phyloP scores from a whole-genome alignment of 2,797 vertebrate genomes.

The Pyrocephalus nanus region DNA sequence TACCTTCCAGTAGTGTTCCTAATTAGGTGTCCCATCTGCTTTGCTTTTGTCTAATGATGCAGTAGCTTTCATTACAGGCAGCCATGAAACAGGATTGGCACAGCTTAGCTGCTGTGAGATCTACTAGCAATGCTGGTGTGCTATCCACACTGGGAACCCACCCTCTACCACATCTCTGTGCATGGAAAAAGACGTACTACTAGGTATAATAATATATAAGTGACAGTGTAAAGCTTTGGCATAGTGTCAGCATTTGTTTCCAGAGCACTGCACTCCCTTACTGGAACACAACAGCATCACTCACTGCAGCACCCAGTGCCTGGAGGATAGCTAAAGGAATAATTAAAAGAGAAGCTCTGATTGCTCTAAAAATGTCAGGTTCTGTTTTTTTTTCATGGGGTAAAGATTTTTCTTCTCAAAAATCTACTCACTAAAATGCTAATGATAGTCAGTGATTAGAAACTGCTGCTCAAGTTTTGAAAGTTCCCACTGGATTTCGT shows the following conservation, averaged over 20 bases:
- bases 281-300: background rate
- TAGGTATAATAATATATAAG: fast-evolving
- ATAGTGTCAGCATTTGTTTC: background rate
- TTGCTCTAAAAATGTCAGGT: constrained; percentile 6
- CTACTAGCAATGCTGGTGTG: background rate
- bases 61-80: fast-evolving
- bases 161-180: too few species aligned
- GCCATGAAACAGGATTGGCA: background rate
- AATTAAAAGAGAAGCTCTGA: constrained; percentile 65
- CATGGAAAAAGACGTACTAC: background rate
- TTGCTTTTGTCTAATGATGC: background rate
- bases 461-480: constrained; percentile 77
- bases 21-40: background rate
- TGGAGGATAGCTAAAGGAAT: background rate
- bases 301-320: background rate
- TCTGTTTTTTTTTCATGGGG: constrained; percentile 12
- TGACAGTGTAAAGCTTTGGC: background rate
- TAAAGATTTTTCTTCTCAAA: constrained; percentile 77
- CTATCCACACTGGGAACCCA: background rate
- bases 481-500: constrained; percentile 77
- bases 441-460: constrained; percentile 81
- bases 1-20: background rate
- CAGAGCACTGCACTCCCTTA: background rate
- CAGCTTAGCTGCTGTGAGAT: fast-evolving
- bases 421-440: constrained; percentile 78